Evolutionary conservation across 2,797 vertebrate species (phyloP).

Genomic region (Falco columbarius): DNA sequence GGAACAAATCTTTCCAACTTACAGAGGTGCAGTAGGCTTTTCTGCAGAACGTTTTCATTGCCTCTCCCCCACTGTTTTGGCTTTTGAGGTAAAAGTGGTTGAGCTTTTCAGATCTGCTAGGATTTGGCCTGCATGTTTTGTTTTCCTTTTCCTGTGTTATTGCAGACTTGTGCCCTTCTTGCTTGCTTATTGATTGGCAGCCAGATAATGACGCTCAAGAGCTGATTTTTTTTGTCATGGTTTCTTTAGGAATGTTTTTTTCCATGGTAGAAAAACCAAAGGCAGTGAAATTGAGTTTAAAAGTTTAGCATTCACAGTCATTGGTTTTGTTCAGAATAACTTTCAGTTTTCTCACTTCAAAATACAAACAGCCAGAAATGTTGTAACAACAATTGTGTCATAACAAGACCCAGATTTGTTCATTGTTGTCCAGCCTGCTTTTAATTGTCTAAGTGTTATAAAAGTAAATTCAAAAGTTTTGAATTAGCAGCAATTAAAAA

Average conservation of each 20-base stretch:
- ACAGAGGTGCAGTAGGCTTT: neutral
- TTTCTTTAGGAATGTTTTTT: neutral
- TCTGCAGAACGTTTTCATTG: neutral
- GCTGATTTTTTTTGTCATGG: neutral
- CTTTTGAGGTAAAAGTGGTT: constrained; percentile 22
- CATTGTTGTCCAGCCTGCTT: constrained; percentile 36
- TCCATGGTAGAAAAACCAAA: neutral
- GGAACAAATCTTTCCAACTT: constrained; percentile 12
- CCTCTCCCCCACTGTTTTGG: neutral
- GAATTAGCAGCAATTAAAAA: constrained; percentile 35
- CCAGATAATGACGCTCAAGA: constrained; percentile 5
- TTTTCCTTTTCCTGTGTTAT: constrained; percentile 23
- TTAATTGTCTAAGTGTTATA: constrained; percentile 41
- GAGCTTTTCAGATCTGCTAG: constrained; percentile 22
- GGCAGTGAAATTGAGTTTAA: constrained; percentile 3
- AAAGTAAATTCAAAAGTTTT: constrained; percentile 58
- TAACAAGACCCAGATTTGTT: constrained; percentile 51
- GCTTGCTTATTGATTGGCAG: constrained; percentile 15
- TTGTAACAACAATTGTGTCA: constrained; percentile 35
- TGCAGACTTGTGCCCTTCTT: constrained; percentile 36
- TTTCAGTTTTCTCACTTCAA: constrained; percentile 59
- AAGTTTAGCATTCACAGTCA: constrained; percentile 6
- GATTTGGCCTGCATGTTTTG: constrained; percentile 4
- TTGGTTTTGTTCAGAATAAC: constrained; percentile 31
- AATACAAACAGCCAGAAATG: constrained; percentile 22